A percentile compares a stretch with the other conserved stretches of the same genome.
Evolutionary conservation across 1,140 invertebrate genomes (phyloP).

Genomic region (Trypoxylus dichotomus): DNA sequence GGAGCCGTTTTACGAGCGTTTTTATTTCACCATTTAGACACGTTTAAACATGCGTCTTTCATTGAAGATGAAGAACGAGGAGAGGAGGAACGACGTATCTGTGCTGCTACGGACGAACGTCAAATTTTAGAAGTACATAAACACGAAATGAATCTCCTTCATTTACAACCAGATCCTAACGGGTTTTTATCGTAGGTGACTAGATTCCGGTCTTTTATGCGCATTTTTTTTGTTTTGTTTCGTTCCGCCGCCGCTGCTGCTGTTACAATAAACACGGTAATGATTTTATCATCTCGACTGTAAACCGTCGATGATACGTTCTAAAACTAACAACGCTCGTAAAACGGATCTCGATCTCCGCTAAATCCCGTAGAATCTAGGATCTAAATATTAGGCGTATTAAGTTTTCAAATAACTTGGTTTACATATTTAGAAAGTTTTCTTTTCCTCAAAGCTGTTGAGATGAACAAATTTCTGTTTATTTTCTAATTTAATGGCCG

Average conservation of each 20-base stretch:
- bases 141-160: not conserved
- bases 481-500: not conserved
- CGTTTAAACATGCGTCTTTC: not conserved
- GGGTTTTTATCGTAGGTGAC: slow-evolving; percentile 1
- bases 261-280: not conserved
- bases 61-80: not conserved
- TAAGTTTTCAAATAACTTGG: not conserved
- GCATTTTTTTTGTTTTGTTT: not conserved
- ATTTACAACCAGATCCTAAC: not conserved
- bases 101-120: not conserved
- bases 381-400: not conserved
- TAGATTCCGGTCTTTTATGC: not conserved
- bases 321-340: not conserved
- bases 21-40: slow-evolving; percentile 7
- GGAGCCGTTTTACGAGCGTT: not conserved
- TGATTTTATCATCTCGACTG: not conserved
- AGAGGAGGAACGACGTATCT: not conserved
- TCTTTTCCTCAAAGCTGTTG: not conserved
- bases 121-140: slow-evolving; percentile 4
- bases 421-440: not conserved
- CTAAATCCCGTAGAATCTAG: too few relatives aligned
- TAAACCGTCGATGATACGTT: not conserved
- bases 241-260: not conserved
- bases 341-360: not conserved
- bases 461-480: not conserved